Evolutionary conservation across 2,113 vertebrate genomes (phyloP).

Genomic region (Cebus imitator): DNA sequence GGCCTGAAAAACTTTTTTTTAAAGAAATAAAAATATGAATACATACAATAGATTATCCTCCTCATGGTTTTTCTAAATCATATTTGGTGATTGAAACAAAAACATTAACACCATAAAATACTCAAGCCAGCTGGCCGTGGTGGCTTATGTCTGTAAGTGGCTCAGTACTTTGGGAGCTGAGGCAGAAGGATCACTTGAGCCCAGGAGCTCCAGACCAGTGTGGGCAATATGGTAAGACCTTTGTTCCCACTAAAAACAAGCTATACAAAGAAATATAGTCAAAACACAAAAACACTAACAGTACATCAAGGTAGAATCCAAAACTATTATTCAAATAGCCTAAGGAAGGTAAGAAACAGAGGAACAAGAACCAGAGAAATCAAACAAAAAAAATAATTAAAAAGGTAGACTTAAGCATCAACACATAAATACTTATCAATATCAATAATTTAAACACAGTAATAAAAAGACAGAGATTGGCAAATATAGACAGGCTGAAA

Average conservation of each 20-base stretch:
- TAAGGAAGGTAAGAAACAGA: not conserved
- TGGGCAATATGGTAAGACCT: no score
- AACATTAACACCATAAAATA: not conserved
- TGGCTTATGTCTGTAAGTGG: no score
- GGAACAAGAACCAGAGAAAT: not conserved
- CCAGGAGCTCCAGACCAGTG: no score
- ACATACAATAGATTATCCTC: not conserved
- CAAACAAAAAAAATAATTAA: not conserved
- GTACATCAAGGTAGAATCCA: not conserved
- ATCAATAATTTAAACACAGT: not conserved
- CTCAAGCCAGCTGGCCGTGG: not conserved
- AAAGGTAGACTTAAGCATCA: not conserved
- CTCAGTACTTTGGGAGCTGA: not conserved
- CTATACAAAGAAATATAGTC: not conserved
- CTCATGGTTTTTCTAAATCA: not conserved
- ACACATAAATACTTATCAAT: not conserved
- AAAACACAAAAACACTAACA: not conserved
- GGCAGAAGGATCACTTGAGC: not conserved
- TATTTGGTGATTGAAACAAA: not conserved
- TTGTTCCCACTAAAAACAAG: not conserved
- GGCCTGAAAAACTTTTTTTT: no score
- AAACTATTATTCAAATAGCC: not conserved
- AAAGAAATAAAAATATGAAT: not conserved
- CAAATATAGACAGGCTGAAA: not conserved
- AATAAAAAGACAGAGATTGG: not conserved